Evolutionary conservation across 2,797 vertebrate genomes (phyloP).

Genomic region (Adrianichthys oophorus): DNA sequence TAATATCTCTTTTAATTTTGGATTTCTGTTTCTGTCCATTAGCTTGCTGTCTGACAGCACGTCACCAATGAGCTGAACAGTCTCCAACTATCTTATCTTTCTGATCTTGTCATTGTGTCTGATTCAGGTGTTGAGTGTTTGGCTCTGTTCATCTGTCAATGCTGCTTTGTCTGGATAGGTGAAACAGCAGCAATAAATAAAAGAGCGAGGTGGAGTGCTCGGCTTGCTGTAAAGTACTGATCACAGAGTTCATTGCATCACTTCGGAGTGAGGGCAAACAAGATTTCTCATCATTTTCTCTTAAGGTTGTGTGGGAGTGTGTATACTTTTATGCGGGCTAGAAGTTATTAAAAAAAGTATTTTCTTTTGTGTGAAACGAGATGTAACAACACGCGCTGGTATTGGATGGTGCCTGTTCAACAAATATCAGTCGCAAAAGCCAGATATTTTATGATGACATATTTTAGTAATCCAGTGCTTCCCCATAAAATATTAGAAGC

Average conservation of each 20-base stretch:
- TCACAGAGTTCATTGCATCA: slow-evolving; percentile 59
- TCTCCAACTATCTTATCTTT: slow-evolving; percentile 33
- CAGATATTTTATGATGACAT: slow-evolving; percentile 55
- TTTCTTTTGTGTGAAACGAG: slow-evolving; percentile 29
- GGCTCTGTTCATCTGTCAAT: slow-evolving; percentile 47
- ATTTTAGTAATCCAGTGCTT: slow-evolving; percentile 57
- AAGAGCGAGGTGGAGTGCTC: slow-evolving; percentile 40
- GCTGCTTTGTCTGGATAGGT: slow-evolving; percentile 48
- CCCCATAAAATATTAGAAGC: slow-evolving; percentile 74
- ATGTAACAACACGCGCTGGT: slow-evolving; percentile 30
- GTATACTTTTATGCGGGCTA: neutral
- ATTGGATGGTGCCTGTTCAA: slow-evolving; percentile 41
- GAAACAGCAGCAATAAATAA: slow-evolving; percentile 53
- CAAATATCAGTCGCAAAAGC: slow-evolving; percentile 55
- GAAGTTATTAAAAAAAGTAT: slow-evolving; percentile 21
- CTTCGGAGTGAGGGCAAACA: slow-evolving; percentile 48
- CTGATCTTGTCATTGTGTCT: slow-evolving; percentile 35
- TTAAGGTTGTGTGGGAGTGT: slow-evolving; percentile 13
- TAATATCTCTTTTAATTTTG: neutral
- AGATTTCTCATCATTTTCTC: slow-evolving; percentile 38
- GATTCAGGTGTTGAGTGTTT: slow-evolving; percentile 53
- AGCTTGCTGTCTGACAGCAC: slow-evolving; percentile 15
- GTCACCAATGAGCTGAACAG: slow-evolving; percentile 8
- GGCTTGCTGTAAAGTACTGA: slow-evolving; percentile 43
- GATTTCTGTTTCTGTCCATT: neutral